Conservation (phyloP, 1,140 invertebrate species). For the Sycophila sp. region DNA sequence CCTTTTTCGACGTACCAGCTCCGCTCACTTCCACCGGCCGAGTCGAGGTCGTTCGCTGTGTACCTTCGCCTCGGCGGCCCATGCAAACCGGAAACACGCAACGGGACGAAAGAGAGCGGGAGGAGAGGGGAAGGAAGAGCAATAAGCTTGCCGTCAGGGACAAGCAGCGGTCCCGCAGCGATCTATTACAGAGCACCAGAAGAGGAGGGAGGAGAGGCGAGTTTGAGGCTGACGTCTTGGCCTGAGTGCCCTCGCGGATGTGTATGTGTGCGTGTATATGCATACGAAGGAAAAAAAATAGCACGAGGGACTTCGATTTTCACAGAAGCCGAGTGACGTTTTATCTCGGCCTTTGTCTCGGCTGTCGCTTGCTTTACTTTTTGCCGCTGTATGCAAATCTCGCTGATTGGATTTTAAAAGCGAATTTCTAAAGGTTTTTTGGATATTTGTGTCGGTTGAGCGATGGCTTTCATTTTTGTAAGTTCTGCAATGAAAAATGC, state of each 20-base stretch:
- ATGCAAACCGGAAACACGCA: slow-evolving; percentile 23
- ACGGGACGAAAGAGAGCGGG: not conserved
- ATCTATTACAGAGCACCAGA: slow-evolving; percentile 39
- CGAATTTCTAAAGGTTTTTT: too few species aligned
- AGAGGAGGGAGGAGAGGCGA: not conserved
- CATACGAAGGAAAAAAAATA: slow-evolving; percentile 25
- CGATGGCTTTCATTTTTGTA: too few species aligned
- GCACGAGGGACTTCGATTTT: not conserved
- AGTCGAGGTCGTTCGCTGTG: not conserved
- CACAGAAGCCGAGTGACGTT: not conserved
- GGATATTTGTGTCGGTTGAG: too few species aligned
- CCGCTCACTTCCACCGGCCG: too few species aligned
- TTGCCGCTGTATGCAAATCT: too few species aligned
- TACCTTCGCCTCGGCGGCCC: slow-evolving; percentile 15
- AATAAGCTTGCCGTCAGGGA: slow-evolving; percentile 41
- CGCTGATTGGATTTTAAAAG: too few species aligned
- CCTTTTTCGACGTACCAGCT: not conserved
- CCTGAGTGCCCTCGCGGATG: not conserved
- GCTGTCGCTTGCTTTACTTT: too few species aligned
- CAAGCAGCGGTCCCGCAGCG: slow-evolving; percentile 32
- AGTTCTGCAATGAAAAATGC: too few species aligned
- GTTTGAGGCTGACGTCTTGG: slow-evolving; percentile 36
- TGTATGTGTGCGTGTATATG: not conserved
- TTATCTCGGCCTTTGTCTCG: not conserved
- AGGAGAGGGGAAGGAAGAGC: slow-evolving; percentile 12